A percentile compares a stretch with the other conserved stretches of the same genome.
Conservation (phyloP, 2,113 vertebrate species). For the Rousettus leschenaultii region DNA sequence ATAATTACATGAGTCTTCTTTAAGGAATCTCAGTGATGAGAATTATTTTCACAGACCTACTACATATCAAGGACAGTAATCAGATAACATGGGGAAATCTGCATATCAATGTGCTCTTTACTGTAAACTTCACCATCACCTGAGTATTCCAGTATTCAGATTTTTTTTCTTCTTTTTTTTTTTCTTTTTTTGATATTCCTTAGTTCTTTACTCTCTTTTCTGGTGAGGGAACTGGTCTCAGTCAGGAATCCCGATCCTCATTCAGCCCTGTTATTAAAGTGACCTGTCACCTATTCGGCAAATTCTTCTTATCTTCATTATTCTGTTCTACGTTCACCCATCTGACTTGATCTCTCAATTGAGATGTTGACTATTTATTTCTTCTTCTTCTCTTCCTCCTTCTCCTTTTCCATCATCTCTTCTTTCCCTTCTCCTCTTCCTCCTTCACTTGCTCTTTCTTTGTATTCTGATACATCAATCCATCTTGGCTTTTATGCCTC, state of each 20-base stretch:
- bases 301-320: not conserved
- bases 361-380: not conserved
- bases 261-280: not conserved
- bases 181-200: too few species aligned
- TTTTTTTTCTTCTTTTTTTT: not conserved
- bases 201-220: not conserved
- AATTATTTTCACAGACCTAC: not conserved
- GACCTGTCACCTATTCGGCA: not conserved
- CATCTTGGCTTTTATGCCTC: not conserved
- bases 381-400: not conserved
- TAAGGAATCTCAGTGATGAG: not conserved
- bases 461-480: not conserved
- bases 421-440: not conserved
- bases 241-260: not conserved
- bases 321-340: not conserved
- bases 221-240: not conserved
- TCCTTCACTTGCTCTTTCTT: not conserved
- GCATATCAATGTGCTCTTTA: not conserved
- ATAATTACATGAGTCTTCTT: not conserved
- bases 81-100: not conserved
- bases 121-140: not conserved
- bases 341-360: not conserved
- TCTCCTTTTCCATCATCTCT: too few species aligned
- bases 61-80: not conserved
- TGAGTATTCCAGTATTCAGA: not conserved